Evolutionary conservation across 2,113 vertebrate genomes (phyloP), one percentile per base, ranked within the genome.

Genomic region (Todiramphus chloris): DNA sequence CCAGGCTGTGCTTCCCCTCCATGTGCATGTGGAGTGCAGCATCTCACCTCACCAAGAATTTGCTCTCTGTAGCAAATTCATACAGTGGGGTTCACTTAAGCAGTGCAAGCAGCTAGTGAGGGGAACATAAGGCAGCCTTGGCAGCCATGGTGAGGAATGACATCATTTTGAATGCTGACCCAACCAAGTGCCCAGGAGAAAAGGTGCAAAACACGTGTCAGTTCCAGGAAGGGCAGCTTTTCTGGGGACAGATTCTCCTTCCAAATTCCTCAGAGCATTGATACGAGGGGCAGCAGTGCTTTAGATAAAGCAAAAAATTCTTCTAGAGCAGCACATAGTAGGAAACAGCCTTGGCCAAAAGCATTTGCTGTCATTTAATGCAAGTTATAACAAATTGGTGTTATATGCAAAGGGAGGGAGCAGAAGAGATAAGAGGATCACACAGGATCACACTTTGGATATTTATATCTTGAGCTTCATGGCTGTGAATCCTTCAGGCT

Each of bases 21-120:
- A 7, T 1, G 0, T 2, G 3, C 4, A 1, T 1, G 27, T 31
- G 10, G 27, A 51, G 28, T 3, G 39, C 48, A 68, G 43, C 11
- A 0, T 55, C 67, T 31, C 43, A 16, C 24, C 28, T 58, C 18
- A 46, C 43, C 62, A 13, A 1, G 1, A 12, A 33, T 53, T 37
- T 48, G 12, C 19, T 51, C 37, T 35, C 6, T 6, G 0, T 13
- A 50, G 48, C 21, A 50, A 50, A 50, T 50, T 50, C 51, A 53
- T 28, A 3, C 0, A 0, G 30, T 19, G 23, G 33, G 25, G 25
- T 28, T 83, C 17, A n/a, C 27, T 82, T 33, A 15, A 46, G 58
- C 39, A 39, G 30, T 2, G 2, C 59, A 44, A 44, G 46, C 13
- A 30, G 27, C 7, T 15, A 43, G 37, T 1, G 2, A 81, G 30